Evolutionary conservation across 2,888 invertebrate genomes (phyloP).

Genomic region (Rutpela maculata): DNA sequence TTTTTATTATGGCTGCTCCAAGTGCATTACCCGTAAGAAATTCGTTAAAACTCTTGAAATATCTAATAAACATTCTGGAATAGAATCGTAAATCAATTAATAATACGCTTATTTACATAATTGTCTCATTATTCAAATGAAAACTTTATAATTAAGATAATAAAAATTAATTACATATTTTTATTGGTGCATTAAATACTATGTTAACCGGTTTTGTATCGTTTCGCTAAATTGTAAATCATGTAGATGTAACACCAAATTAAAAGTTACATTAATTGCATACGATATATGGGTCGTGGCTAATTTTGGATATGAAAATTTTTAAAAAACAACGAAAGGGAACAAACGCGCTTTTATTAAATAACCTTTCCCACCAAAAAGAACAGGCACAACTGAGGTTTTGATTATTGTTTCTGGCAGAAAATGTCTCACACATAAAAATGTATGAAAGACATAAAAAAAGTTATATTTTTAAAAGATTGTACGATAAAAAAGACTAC

Average conservation of each 20-base stretch:
- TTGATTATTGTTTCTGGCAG: too few relatives aligned
- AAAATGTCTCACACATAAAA: too few relatives aligned
- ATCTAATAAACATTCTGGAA: slow-evolving; percentile 9
- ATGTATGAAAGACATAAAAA: too few relatives aligned
- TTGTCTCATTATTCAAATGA: slow-evolving; percentile 22
- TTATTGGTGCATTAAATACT: slow-evolving; percentile 20
- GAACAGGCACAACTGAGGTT: too few relatives aligned
- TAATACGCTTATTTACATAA: slow-evolving; percentile 18
- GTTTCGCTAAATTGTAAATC: slow-evolving; percentile 27
- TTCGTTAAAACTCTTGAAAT: slow-evolving; percentile 10
- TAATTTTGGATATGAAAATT: too few relatives aligned
- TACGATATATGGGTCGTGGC: not conserved
- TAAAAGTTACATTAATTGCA: slow-evolving; percentile 2
- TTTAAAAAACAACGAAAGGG: too few relatives aligned
- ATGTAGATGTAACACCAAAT: slow-evolving; percentile 8
- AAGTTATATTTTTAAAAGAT: too few relatives aligned
- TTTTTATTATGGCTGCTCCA: slow-evolving; percentile 8
- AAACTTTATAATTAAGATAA: slow-evolving; percentile 25
- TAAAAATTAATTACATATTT: slow-evolving; percentile 24
- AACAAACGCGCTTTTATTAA: too few relatives aligned
- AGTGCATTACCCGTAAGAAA: not conserved
- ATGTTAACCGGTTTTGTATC: slow-evolving; percentile 20
- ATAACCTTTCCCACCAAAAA: too few relatives aligned
- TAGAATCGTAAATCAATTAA: slow-evolving; percentile 24
- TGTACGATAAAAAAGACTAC: too few relatives aligned